These are phyloP conservation scores for Sparus aurata DNA, from an alignment of 2,797 vertebrate species.

Conservation along the genomic window DNA sequence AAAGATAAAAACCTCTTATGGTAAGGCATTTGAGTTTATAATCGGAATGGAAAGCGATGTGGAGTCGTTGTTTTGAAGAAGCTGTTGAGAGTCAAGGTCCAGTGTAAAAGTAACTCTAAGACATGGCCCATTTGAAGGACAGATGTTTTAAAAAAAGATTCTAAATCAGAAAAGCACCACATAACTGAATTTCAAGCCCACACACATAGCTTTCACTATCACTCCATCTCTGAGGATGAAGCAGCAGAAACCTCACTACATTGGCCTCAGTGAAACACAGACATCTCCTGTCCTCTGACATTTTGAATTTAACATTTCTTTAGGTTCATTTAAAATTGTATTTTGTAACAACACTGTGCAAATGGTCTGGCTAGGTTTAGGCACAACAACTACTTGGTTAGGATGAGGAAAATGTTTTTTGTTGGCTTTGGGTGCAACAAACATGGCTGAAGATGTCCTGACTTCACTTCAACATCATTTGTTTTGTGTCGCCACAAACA, in stretches of 20 bases:
- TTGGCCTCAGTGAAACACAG: neutral
- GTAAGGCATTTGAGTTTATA: constrained; percentile 8
- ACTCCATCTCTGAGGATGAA: neutral
- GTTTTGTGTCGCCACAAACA: no score
- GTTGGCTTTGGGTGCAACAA: no score
- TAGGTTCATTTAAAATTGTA: no score
- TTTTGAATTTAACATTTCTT: no score
- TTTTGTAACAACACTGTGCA: no score
- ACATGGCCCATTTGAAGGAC: constrained; percentile 22
- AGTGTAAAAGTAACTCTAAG: neutral
- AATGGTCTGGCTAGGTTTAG: no score
- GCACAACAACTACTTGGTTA: no score
- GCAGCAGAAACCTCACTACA: neutral
- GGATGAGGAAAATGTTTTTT: no score
- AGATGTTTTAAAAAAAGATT: neutral
- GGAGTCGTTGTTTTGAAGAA: constrained; percentile 20
- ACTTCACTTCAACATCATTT: no score
- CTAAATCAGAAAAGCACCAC: constrained; percentile 21
- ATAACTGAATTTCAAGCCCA: constrained; percentile 32
- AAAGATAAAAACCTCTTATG: neutral
- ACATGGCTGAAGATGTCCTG: no score
- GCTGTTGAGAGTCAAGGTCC: constrained; percentile 2
- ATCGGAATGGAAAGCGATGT: neutral
- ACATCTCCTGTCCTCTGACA: neutral
- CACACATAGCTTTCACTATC: constrained; percentile 8